These are phyloP conservation scores for Trisateles emortualis DNA, from an alignment of 2,888 invertebrate genomes.

Conservation along the genomic window DNA sequence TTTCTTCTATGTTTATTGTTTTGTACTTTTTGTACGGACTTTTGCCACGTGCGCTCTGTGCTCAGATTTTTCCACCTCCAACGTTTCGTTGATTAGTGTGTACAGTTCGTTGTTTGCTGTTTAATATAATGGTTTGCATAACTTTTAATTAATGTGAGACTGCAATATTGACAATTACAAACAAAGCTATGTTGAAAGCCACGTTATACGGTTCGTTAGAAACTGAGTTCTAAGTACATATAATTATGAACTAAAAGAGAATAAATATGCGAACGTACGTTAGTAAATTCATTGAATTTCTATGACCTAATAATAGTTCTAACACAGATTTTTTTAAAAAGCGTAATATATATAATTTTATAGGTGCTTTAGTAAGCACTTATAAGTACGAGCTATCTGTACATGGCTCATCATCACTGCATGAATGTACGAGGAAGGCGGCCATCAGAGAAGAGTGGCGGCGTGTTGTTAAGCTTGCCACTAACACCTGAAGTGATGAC, in stretches of 20 bases:
- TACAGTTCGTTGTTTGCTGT: slow-evolving; percentile 18
- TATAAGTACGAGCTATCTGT: no score
- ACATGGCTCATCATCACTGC: no score
- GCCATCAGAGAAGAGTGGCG: no score
- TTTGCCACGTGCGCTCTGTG: slow-evolving; percentile 43
- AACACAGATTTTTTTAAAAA: no score
- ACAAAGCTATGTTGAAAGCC: neutral
- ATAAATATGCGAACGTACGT: neutral
- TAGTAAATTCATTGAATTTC: no score
- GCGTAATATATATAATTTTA: no score
- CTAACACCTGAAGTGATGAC: no score
- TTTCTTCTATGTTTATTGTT: slow-evolving; percentile 66
- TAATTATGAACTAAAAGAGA: neutral
- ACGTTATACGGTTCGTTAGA: neutral
- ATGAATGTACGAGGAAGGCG: no score
- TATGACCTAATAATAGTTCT: no score
- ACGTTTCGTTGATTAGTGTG: slow-evolving; percentile 30
- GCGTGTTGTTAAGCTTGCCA: no score
- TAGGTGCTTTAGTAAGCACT: no score
- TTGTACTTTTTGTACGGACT: slow-evolving; percentile 53
- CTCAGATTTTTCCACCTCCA: slow-evolving; percentile 9
- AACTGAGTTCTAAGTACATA: neutral
- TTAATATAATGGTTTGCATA: neutral
- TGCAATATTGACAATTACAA: neutral
- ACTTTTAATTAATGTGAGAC: slow-evolving; percentile 4